Conservation (phyloP, 1,140 invertebrate species). For the Aphidius gifuensis region DNA sequence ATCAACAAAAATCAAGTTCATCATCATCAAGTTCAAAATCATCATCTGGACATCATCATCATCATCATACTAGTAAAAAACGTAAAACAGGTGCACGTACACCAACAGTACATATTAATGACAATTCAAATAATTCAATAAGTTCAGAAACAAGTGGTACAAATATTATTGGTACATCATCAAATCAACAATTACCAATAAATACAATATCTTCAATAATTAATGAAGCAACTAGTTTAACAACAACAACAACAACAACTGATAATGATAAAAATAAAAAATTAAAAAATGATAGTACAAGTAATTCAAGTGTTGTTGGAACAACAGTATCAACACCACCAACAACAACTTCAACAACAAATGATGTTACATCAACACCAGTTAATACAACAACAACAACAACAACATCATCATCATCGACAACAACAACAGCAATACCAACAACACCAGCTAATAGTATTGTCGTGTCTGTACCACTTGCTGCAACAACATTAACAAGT, state of each 20-base stretch:
- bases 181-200: constrained; percentile 27
- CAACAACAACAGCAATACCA: constrained; percentile 39
- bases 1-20: constrained; percentile 37
- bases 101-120: constrained; percentile 44
- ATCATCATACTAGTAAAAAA: constrained; percentile 41
- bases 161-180: constrained; percentile 34
- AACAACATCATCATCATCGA: constrained; percentile 41
- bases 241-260: constrained; percentile 34
- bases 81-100: constrained; percentile 48
- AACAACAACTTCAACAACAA: constrained; percentile 33
- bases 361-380: constrained; percentile 44
- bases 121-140: constrained; percentile 48
- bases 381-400: constrained; percentile 50
- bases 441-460: constrained; percentile 48
- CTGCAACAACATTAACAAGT: constrained; percentile 42
- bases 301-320: constrained; percentile 37
- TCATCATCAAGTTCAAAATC: constrained; percentile 33
- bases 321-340: constrained; percentile 36
- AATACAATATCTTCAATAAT: constrained; percentile 40
- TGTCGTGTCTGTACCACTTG: constrained; percentile 48
- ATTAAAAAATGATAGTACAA: constrained; percentile 37
- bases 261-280: constrained; percentile 29
- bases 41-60: constrained; percentile 31
- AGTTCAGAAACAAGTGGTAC: constrained; percentile 47
- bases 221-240: constrained; percentile 43